phyloP scores from a whole-genome alignment of 1,140 invertebrate species.

The Magallana gigas region DNA sequence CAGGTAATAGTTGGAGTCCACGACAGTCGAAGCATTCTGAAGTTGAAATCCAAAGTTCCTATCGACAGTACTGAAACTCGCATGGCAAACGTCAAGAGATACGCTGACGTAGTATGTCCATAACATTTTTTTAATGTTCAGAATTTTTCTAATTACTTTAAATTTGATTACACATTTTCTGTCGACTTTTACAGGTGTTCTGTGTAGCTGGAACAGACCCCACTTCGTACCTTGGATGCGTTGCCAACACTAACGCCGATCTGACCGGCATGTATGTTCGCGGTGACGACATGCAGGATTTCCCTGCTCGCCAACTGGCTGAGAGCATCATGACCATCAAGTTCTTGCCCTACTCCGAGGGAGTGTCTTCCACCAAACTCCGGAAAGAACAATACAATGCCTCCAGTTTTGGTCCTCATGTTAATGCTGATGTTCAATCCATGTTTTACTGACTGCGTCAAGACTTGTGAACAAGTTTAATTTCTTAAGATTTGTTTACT shows the following conservation, averaged over 20 bases:
- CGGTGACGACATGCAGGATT: conserved; percentile 76
- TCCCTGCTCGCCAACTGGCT: conserved; percentile 72
- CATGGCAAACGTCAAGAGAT: conserved; percentile 75
- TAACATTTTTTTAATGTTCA: background rate
- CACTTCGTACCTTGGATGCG: conserved; percentile 71
- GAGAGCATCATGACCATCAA: conserved; percentile 74
- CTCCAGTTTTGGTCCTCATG: conserved; percentile 62
- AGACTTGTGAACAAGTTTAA: too few species aligned
- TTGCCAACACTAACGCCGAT: conserved; percentile 61
- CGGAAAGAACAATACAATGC: conserved; percentile 69
- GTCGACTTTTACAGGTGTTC: conserved; percentile 68
- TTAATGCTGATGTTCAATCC: conserved; percentile 51
- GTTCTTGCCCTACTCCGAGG: conserved; percentile 75
- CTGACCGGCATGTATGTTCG: conserved; percentile 71
- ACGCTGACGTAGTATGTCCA: conserved; percentile 73
- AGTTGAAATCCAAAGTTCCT: conserved; percentile 74
- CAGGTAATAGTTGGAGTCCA: conserved; percentile 75
- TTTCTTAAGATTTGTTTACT: too few species aligned
- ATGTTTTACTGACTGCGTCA: conserved; percentile 39
- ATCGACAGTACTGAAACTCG: conserved; percentile 74
- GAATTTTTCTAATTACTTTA: background rate
- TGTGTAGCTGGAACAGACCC: conserved; percentile 75
- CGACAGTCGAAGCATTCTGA: conserved; percentile 74
- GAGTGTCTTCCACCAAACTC: conserved; percentile 72
- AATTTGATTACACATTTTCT: background rate